Percentiles rank a stretch among this genome's conserved stretches.
Conservation (phyloP, 2,113 vertebrate genomes). For the Grantiella picta region DNA sequence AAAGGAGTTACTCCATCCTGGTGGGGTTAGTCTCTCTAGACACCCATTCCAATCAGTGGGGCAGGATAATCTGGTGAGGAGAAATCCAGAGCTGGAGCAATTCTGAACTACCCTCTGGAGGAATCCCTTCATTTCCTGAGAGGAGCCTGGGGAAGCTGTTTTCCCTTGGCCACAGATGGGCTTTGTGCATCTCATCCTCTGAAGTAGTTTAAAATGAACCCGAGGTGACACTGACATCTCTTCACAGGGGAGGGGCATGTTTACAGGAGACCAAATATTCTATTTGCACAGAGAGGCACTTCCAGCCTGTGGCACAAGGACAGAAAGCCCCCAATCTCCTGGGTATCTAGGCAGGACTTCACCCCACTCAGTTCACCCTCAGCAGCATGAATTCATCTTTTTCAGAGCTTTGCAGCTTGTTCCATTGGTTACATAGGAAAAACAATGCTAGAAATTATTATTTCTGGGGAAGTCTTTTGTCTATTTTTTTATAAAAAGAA, state of each 20-base stretch:
- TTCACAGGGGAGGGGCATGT: background rate
- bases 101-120: background rate
- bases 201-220: background rate
- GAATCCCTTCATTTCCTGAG: background rate
- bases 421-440: background rate
- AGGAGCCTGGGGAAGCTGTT: background rate
- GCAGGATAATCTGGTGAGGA: background rate
- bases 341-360: background rate
- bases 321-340: background rate
- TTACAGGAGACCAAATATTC: too few relatives aligned
- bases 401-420: background rate
- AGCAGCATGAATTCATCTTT: background rate
- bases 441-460: background rate
- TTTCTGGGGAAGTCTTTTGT: background rate
- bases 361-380: background rate
- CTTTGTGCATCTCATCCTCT: background rate
- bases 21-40: background rate
- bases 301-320: too few relatives aligned
- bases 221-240: background rate
- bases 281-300: background rate
- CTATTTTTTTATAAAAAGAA: background rate
- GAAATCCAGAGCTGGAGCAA: background rate
- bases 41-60: background rate
- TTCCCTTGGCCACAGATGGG: background rate
- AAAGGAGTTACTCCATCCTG: background rate